Evolutionary conservation across 2,888 invertebrate species (phyloP).

Genomic region (Stenotaenia linearis): DNA sequence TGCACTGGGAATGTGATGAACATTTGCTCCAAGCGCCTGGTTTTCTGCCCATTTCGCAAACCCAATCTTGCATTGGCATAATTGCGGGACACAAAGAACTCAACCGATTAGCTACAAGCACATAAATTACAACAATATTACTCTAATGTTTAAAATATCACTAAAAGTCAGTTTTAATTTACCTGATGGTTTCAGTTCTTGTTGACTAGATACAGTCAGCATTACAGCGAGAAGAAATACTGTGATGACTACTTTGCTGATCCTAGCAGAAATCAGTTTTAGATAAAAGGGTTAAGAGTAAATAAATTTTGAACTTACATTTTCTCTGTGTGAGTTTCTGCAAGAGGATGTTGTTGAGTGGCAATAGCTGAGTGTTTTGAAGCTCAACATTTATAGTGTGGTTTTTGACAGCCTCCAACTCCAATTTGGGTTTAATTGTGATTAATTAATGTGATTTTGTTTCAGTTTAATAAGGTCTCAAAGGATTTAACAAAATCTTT

Average conservation of each 20-base stretch:
- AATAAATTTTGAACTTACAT: background rate
- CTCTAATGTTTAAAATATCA: background rate
- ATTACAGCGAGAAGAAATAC: background rate
- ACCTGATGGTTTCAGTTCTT: background rate
- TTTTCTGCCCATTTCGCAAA: conserved; percentile 4
- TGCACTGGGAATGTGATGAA: background rate
- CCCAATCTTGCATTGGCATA: conserved; percentile 26
- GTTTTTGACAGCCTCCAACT: background rate
- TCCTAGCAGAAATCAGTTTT: background rate
- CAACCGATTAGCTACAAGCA: background rate
- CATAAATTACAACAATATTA: too few relatives aligned
- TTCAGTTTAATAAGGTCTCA: background rate
- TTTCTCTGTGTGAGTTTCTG: background rate
- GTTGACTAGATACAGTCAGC: background rate
- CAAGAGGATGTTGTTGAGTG: background rate
- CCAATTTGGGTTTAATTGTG: too few relatives aligned
- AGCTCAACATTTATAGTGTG: background rate
- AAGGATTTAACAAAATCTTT: background rate
- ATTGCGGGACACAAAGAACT: background rate
- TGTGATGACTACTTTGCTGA: background rate
- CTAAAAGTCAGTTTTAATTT: background rate
- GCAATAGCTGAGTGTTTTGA: background rate
- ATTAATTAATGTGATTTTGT: background rate
- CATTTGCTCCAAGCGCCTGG: conserved; percentile 10
- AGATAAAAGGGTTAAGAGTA: background rate